Base-by-base conservation (phyloP, 2,888 invertebrate genomes). In the Eumerus sabulonum region DNA sequence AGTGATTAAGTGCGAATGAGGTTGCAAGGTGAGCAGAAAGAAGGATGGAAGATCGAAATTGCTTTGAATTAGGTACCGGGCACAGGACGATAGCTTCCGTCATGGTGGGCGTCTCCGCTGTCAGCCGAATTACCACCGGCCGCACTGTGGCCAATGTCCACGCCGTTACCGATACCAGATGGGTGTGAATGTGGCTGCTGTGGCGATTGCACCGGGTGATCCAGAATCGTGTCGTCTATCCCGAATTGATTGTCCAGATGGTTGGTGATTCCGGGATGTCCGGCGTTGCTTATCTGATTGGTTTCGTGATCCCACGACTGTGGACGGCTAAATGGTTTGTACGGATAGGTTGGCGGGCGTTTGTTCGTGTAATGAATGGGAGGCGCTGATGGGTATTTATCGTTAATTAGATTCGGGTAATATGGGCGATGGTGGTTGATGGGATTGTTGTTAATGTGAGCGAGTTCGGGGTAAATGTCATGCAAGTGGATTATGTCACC, bases 401-500 rank as follows among this genome's bases (percentile, higher is more conserved):
- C 72, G 38, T 76, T 83, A 12, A 73, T 60, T 42, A 44, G 42
- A 18, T 77, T 60, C 16, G 83, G 83, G 50, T 84, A 74, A 13
- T 71, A 72, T 57, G 54, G 82, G 57, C 64, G 81, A 35, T 48
- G 59, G 19, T 57, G 36, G 59, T 74, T 67, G 11, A 54, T 38
- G 50, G 64, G 79, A n/a, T 63, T 74, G 40, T 63, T 64, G 18
- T 74, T 74, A 18, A 59, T 63, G 70, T 84, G 82, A 76, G 85
- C 83, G 83, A 87, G 76, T 72, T 87, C 88, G 76, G 89, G 89
- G 83, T 89, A 89, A 76, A 89, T 89, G 83, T 89, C 89, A 84
- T 88, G 87, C 85, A 89, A 87, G 84, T 89, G 89, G 83, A 89
- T 89, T 86, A 89, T 89, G 85, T 89, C 89, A 87, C 89, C 89